Evolutionary conservation across 2,113 vertebrate species (phyloP), one percentile per base, ranked within the genome.

Genomic region (Caranx ignobilis): DNA sequence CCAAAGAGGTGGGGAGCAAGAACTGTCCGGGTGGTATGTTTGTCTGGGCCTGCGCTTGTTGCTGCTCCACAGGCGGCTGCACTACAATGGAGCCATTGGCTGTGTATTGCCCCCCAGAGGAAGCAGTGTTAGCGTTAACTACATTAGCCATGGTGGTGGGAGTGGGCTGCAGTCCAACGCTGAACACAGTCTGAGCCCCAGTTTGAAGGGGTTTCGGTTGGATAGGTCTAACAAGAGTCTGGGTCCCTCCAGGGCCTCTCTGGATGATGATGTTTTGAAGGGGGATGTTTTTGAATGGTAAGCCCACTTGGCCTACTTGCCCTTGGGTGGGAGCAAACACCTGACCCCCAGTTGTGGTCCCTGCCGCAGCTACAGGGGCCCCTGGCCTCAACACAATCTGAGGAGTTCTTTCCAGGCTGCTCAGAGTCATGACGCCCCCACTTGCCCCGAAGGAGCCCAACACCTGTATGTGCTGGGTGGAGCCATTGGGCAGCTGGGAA

Each of bases 221-320:
- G 88, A 99, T 99, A 88, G 97, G 94, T 95, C 96, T 95, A 6
- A 95, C 89, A 26, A 95, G 81, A 47, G 95, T 88, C 90, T 96
- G 95, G 59, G 94, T 84, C 50, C 96, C 95, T 64, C 96, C 95
- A 16, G 97, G 96, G 71, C 97, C 96, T 91, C 98, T 96, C 67
- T 99, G 98, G 88, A 99, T 97, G 83, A 99, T 99, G 89, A 99
- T 97, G 87, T 99, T 99, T 91, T 99, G 98, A 81, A 99, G 95
- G 65, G 97, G 97, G 87, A 99, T 95, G 2, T 97, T 97, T 92
- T 97, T 99, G 90, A 98, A 98, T 3, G 97, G 97, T 90, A 99
- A 94, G 0, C 97, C 96, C 34, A 98, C 95, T 21, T 97, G 97
- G 89, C 96, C 95, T 3, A 90, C 68, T 26, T 90, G 93, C 75